Conservation (phyloP, 2,797 vertebrate genomes). For the Saxicola maurus region DNA sequence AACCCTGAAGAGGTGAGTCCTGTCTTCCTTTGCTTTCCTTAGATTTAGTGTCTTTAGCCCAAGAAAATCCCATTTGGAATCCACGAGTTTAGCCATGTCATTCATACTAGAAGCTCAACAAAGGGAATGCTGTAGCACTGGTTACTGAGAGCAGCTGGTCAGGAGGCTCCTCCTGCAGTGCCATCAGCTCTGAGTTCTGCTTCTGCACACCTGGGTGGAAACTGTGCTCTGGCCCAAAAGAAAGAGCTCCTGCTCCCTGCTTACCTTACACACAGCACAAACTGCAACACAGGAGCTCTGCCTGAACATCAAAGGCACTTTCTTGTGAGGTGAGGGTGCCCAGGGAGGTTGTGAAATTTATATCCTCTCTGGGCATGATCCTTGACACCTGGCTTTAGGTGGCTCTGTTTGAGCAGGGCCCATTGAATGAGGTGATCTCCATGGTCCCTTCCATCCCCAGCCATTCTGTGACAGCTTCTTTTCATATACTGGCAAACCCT, state of each 20-base stretch:
- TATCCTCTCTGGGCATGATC: background rate
- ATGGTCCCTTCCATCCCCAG: background rate
- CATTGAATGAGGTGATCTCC: background rate
- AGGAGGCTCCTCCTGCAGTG: background rate
- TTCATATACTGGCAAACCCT: background rate
- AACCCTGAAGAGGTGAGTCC: slow-evolving; percentile 72
- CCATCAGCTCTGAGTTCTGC: background rate
- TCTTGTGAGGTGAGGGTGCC: background rate
- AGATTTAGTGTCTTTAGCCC: background rate
- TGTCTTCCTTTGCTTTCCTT: background rate
- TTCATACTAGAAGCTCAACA: background rate
- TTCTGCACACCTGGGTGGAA: background rate
- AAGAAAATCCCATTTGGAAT: background rate
- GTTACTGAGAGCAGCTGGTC: background rate
- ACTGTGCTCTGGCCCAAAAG: background rate
- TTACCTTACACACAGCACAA: background rate
- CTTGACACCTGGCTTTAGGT: background rate
- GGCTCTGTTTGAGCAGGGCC: background rate
- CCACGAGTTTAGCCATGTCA: background rate
- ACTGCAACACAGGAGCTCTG: background rate
- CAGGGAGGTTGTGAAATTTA: background rate
- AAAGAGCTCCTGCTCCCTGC: background rate
- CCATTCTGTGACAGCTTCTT: background rate
- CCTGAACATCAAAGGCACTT: background rate
- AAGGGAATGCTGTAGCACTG: background rate